Conservation (phyloP, 2,797 vertebrate genomes). For the Leptodactylus fallax region DNA sequence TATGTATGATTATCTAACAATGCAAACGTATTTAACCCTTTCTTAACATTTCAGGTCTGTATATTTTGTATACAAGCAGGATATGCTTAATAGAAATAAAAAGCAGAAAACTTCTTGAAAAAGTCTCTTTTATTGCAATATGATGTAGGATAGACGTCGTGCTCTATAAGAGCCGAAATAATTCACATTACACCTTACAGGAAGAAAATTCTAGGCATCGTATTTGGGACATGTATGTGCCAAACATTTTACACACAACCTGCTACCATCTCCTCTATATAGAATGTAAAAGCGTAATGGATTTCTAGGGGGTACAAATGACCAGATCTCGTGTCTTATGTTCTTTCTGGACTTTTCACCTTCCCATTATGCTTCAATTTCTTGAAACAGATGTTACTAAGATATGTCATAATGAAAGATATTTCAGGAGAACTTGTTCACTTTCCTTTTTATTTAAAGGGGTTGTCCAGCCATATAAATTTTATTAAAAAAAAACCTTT, state of each 20-base stretch:
- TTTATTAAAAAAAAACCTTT: too few species aligned
- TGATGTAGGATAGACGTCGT: conserved; percentile 15
- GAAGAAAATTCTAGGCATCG: background rate
- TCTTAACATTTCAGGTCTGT: conserved; percentile 15
- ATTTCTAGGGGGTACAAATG: too few species aligned
- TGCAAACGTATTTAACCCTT: background rate
- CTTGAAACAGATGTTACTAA: too few species aligned
- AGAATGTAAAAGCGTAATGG: too few species aligned
- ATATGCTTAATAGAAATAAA: conserved; percentile 30
- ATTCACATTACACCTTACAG: conserved; percentile 31
- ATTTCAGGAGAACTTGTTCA: too few species aligned
- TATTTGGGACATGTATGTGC: background rate
- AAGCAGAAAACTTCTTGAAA: conserved; percentile 27
- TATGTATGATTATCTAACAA: background rate
- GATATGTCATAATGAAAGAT: too few species aligned
- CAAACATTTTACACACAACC: background rate
- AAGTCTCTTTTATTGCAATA: conserved; percentile 17
- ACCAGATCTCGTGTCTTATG: too few species aligned
- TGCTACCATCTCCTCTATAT: background rate
- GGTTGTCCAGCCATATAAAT: too few species aligned
- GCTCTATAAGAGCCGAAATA: conserved; percentile 57
- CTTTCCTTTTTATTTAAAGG: too few species aligned
- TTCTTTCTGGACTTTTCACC: too few species aligned
- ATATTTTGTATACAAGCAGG: conserved; percentile 40
- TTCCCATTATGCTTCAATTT: background rate